Evolutionary conservation across 2,797 vertebrate species (phyloP).

Genomic region (Silurus lanzhouensis): DNA sequence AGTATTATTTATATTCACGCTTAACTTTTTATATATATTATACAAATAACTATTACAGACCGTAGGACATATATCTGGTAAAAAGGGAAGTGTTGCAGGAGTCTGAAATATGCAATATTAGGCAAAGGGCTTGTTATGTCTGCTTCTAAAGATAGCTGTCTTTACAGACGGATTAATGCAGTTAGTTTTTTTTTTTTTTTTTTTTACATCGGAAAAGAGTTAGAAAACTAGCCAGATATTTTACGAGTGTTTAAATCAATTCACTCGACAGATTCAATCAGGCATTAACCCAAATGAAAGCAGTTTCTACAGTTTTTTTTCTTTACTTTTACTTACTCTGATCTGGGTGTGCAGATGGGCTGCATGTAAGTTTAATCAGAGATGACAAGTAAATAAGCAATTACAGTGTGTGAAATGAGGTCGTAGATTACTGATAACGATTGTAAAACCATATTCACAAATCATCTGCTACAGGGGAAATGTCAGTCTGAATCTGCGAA

Average conservation of each 20-base stretch:
- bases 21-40: not conserved
- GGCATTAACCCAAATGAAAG: not conserved
- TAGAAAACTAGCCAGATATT: not conserved
- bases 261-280: not conserved
- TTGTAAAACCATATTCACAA: conserved; percentile 6
- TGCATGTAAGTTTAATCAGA: not conserved
- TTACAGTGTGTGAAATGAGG: conserved; percentile 10
- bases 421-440: not conserved
- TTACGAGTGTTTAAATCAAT: not conserved
- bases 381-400: not conserved
- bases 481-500: conserved; percentile 10
- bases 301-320: not conserved
- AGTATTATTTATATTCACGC: no score
- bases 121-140: not conserved
- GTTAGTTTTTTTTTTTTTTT: no score
- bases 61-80: not conserved
- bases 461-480: not conserved
- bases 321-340: not conserved
- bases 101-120: not conserved
- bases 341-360: not conserved
- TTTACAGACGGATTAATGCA: not conserved
- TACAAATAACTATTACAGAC: not conserved
- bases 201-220: not conserved
- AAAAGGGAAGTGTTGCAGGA: not conserved
- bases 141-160: not conserved